Percentiles rank a stretch among this genome's conserved stretches.
Evolutionary conservation across 2,797 vertebrate genomes (phyloP).

Genomic region (Rhinatrema bivittatum): DNA sequence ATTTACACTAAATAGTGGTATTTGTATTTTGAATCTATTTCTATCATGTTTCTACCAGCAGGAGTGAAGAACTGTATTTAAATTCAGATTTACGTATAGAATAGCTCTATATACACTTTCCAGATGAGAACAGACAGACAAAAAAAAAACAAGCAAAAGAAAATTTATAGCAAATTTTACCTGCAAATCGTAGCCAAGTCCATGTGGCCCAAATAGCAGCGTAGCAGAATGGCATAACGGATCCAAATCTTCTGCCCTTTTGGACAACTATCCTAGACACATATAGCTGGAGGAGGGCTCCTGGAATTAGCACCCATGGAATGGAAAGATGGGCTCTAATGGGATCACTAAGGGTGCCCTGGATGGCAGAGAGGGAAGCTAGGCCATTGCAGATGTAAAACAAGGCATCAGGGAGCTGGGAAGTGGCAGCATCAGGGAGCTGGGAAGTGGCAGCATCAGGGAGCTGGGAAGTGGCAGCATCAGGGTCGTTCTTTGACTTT

Average conservation of each 20-base stretch:
- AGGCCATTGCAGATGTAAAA: conserved; percentile 79
- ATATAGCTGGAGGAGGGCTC: conserved; percentile 63
- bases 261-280: conserved; percentile 68
- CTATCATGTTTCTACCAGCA: too few relatives aligned
- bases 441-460: conserved; percentile 13
- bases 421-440: background rate
- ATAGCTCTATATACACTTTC: too few relatives aligned
- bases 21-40: too few relatives aligned
- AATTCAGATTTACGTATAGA: too few relatives aligned
- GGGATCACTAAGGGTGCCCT: conserved; percentile 15
- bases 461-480: conserved; percentile 18
- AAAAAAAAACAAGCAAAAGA: too few relatives aligned
- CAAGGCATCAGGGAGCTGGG: conserved; percentile 59
- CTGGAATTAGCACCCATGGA: conserved; percentile 73
- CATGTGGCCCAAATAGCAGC: conserved; percentile 72
- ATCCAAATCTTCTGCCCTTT: conserved; percentile 61
- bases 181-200: conserved; percentile 79
- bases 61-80: too few relatives aligned
- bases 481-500: background rate
- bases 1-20: too few relatives aligned
- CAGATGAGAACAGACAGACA: too few relatives aligned
- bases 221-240: conserved; percentile 67
- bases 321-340: conserved; percentile 58
- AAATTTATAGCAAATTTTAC: too few relatives aligned
- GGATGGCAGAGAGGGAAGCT: conserved; percentile 67